These are phyloP conservation scores for Porites lutea DNA, from an alignment of 64 coral and sea anemone species.

Conservation along the genomic window DNA sequence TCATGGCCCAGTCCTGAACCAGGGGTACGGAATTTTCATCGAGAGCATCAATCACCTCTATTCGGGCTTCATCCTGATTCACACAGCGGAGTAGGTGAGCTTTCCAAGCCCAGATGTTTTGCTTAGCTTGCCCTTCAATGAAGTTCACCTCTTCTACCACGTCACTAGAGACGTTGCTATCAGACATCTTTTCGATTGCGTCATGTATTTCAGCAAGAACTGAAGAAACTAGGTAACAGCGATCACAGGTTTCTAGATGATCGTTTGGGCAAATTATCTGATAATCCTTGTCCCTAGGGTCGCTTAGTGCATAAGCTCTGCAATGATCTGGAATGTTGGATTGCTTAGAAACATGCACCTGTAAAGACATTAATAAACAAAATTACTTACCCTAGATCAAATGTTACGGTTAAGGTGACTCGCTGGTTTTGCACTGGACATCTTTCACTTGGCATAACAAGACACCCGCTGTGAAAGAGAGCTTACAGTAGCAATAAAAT, in stretches of 20 bases:
- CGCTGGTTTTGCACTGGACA: too few species aligned
- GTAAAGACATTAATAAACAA: too few species aligned
- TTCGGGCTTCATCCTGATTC: constrained; percentile 28
- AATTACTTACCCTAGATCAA: too few species aligned
- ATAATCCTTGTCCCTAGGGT: constrained; percentile 26
- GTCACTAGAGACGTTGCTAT: background rate
- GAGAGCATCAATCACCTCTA: constrained; percentile 6
- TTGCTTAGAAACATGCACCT: constrained; percentile 34
- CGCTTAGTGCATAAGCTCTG: constrained; percentile 11
- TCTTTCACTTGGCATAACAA: too few species aligned
- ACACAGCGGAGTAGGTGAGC: constrained; percentile 9
- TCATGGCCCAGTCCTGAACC: too few species aligned
- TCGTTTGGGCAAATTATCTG: background rate
- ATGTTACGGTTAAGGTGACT: too few species aligned
- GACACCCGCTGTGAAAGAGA: too few species aligned
- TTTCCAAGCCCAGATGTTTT: background rate
- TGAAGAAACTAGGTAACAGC: background rate
- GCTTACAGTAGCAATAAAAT: too few species aligned
- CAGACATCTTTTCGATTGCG: background rate
- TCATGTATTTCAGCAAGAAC: background rate
- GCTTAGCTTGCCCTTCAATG: background rate
- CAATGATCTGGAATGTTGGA: constrained; percentile 27
- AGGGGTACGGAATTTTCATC: too few species aligned
- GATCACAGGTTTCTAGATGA: constrained; percentile 16
- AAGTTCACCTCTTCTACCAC: background rate